These are phyloP conservation scores for Rhabdomys pumilio DNA, from an alignment of 2,797 vertebrate genomes.

Conservation along the genomic window DNA sequence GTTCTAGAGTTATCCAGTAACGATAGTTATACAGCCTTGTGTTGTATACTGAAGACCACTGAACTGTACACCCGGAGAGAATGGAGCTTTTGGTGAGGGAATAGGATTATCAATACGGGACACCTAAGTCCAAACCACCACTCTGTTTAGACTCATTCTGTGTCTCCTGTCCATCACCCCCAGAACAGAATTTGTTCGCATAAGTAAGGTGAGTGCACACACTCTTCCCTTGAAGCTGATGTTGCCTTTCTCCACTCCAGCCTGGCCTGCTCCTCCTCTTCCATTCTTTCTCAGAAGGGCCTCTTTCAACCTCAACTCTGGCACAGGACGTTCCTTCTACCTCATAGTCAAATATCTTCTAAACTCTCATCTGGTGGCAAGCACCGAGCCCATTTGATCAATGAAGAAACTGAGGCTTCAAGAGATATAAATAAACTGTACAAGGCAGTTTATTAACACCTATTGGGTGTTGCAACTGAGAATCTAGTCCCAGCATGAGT, in stretches of 20 bases:
- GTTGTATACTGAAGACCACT: not conserved
- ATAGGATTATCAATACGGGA: not conserved
- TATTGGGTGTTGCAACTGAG: not conserved
- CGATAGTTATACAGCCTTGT: not conserved
- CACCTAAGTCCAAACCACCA: not conserved
- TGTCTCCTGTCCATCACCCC: no score
- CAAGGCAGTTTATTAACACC: not conserved
- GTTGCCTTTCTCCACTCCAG: no score
- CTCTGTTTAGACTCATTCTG: not conserved
- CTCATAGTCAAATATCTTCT: not conserved
- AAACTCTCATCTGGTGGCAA: not conserved
- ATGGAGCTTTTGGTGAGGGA: not conserved
- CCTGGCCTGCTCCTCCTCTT: not conserved
- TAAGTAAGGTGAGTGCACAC: not conserved
- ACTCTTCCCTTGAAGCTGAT: not conserved
- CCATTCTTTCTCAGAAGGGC: not conserved
- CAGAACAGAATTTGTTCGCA: not conserved
- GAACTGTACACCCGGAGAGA: not conserved
- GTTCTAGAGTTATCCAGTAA: not conserved
- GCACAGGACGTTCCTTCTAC: not conserved
- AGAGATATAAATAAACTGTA: not conserved
- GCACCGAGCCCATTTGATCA: not conserved
- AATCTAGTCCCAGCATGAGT: not conserved
- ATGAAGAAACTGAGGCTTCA: slow-evolving; percentile 14
- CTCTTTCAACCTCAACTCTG: not conserved